Evolutionary conservation across 2,113 vertebrate species (phyloP), one percentile per base, ranked within the genome.

Genomic region (Limnothrissa miodon): DNA sequence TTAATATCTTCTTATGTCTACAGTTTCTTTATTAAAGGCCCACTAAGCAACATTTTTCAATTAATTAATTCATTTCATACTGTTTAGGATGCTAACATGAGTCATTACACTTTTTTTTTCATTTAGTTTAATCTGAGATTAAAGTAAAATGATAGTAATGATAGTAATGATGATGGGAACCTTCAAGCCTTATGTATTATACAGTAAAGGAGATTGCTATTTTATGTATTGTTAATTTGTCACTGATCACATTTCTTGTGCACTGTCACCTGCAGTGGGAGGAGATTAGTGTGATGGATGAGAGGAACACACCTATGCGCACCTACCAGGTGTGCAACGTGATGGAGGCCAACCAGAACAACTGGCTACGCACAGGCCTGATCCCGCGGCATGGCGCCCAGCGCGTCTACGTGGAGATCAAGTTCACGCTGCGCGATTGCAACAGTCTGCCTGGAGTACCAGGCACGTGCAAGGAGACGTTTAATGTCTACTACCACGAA

Each of bases 301-400:
- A 93, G 87, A 83, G 87, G 80, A 93, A 92, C 86, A 90, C 87
- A 0, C 91, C 91, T 29, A 90, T 88, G 89, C 85, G 90, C 46
- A 91, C 91, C 9, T 92, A 90, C 92, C 98, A 99, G 94, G 98
- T 99, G 90, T 99, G 98, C 95, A 99, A 99, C 0, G 98, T 99
- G 88, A 99, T 99, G 66, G 98, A 99, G 89, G 96, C 98, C 90
- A 99, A 97, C 92, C 98, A 99, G 94, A 99, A 99, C 94, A 99
- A 99, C 93, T 99, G 98, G 98, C 96, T 99, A 25, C 97, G 98
- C 85, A 99, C 97, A 45, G 99, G 96, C 0, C 97, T 98, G 93
- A 95, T 99, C 83, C 95, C 97, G 90, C 94, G 98, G 4, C 94
- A 96, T 0, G 96, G 96, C 0, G 97, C 98, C 1, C 97, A 98